Conservation (phyloP, 2,113 vertebrate species). For the Vidua chalybeata region DNA sequence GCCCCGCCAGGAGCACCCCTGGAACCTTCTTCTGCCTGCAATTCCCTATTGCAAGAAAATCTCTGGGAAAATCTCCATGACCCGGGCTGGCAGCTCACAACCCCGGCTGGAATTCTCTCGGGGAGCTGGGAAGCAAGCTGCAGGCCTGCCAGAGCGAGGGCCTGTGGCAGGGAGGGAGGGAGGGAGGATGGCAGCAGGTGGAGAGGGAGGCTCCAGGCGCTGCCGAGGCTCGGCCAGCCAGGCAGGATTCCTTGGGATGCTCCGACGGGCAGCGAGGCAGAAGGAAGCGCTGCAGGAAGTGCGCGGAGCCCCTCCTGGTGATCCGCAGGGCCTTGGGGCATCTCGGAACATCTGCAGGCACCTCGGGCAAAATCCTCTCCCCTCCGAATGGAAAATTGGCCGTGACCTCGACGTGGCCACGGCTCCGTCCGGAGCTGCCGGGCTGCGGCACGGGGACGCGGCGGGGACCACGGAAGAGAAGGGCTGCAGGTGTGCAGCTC, state of each 20-base stretch:
- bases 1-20: not conserved
- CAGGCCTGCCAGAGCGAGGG: not conserved
- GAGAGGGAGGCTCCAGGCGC: not conserved
- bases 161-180: not conserved
- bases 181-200: not conserved
- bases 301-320: not conserved
- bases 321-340: conserved; percentile 37
- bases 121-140: not conserved
- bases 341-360: conserved; percentile 31
- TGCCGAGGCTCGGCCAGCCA: not conserved
- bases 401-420: not conserved
- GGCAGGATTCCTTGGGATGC: not conserved
- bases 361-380: conserved; percentile 19
- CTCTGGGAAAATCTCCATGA: not conserved
- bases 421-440: accelerated
- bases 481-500: not conserved
- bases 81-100: not conserved
- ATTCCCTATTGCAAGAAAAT: not conserved
- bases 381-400: not conserved
- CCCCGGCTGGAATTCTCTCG: not conserved
- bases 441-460: not conserved
- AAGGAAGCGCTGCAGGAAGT: not conserved
- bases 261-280: not conserved
- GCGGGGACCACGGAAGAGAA: accelerated
- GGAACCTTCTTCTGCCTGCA: not conserved